A percentile compares a stretch with the other conserved stretches of the same genome.
Conservation (phyloP, 2,113 vertebrate species). For the Aythya baeri region DNA sequence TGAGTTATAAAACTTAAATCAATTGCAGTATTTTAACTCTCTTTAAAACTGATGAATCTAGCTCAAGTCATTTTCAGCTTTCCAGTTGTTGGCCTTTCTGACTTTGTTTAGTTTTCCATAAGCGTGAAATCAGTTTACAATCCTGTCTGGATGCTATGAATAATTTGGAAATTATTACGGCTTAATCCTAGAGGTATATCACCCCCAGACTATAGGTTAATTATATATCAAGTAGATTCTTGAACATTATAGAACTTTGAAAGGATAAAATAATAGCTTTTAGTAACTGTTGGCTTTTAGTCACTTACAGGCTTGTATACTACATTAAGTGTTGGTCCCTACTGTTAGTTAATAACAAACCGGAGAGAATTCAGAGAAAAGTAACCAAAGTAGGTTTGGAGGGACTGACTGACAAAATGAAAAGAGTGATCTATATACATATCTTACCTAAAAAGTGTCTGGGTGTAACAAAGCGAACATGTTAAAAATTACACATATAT, state of each 20-base stretch:
- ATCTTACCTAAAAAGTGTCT: not conserved
- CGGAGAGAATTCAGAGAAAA: not conserved
- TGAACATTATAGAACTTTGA: not conserved
- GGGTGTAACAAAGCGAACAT: not conserved
- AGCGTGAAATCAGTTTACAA: not conserved
- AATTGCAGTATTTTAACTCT: not conserved
- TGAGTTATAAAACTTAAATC: not conserved
- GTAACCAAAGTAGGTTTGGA: not conserved
- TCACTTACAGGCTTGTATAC: not conserved
- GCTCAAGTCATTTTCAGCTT: not conserved
- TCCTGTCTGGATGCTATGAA: not conserved
- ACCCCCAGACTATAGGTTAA: not conserved
- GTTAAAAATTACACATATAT: not conserved
- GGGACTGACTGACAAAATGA: not conserved
- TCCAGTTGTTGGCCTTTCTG: not conserved
- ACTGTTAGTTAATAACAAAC: not conserved
- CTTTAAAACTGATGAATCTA: not conserved
- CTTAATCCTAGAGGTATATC: not conserved
- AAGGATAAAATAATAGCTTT: not conserved
- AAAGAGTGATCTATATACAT: not conserved
- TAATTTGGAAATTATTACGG: not conserved
- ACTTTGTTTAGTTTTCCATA: not conserved
- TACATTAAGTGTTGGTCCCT: too few species aligned
- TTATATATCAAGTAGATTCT: not conserved
- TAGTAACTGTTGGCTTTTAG: not conserved